Base-by-base conservation (phyloP, 2,888 invertebrate genomes). In the Eurytoma adleriae region DNA sequence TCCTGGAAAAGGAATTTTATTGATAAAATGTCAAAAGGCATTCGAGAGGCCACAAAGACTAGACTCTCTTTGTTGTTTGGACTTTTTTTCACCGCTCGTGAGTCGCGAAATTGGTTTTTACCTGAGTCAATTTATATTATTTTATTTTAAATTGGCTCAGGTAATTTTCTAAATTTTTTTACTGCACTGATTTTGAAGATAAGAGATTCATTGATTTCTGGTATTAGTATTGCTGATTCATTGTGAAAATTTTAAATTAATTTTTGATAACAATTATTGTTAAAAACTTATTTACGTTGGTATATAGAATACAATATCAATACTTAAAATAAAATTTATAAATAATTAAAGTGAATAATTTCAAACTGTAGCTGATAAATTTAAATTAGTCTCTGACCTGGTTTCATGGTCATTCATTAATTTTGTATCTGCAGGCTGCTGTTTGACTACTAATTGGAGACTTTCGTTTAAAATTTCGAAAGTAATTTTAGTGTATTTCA, bases 1-100 rank as follows among this genome's bases (percentile, higher is more conserved):
- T 79, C 40, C 64, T 64, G 18, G 62, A 69, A 54, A 40, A 66
- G 40, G 67, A 64, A 64, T 73, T 68, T 62, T 69, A 69, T 73
- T 68, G 68, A 79, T 79, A 79, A 79, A 79, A 73, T 18, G 72
- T 70, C 72, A 67, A 67, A 72, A 61, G 12, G 61, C 27, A 62
- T 50, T 62, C 27, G 57, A 40, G 27, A n/a, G 20, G 16, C 27
- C 5, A 52, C 18, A 3, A 48, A 18, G 48, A 64, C 48, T 64
- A 40, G n/a, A 18, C 4, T 3, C 18, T 48, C 64, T 64, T 40
- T 64, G 10, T 48, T 64, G 18, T 30, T 54, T 16, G 40, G 40
- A 40, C 40, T 40, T 64, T 40, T 64, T 40, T 30, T 61, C 16
- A 16, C 14, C 14, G 27, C 4, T 24, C 50, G 61, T 30, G 48